A percentile compares a stretch with the other conserved stretches of the same genome.
These are phyloP conservation scores for Spea multiplicata DNA, from an alignment of 2,113 vertebrate genomes.

Conservation along the genomic window DNA sequence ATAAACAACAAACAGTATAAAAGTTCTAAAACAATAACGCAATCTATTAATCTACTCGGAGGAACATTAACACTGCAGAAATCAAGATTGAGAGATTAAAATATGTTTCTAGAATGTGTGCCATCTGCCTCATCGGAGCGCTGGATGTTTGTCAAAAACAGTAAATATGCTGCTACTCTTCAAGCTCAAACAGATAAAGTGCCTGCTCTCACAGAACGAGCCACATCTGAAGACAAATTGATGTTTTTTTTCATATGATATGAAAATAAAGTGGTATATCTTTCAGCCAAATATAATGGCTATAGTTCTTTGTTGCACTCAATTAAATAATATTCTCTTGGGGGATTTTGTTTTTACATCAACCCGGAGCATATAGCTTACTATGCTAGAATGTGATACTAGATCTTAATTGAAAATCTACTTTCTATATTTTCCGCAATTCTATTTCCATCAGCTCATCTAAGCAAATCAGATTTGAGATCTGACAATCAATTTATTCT, in stretches of 20 bases:
- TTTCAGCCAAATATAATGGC: background rate
- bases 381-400: background rate
- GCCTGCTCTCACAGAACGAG: background rate
- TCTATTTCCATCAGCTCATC: too few species aligned
- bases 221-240: background rate
- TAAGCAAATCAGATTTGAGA: too few species aligned
- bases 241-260: background rate
- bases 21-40: conserved; percentile 1
- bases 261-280: background rate
- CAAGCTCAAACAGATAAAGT: background rate
- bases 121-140: conserved; percentile 11
- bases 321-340: background rate
- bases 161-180: background rate
- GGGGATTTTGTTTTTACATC: background rate
- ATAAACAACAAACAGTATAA: conserved; percentile 9
- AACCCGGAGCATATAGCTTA: background rate
- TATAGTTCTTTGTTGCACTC: background rate
- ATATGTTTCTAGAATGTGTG: conserved; percentile 22
- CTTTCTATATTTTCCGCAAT: too few species aligned
- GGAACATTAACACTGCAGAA: conserved; percentile 6
- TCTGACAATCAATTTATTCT: too few species aligned
- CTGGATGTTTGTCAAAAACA: conserved; percentile 12
- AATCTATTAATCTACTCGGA: background rate
- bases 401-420: background rate
- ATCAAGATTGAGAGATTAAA: conserved; percentile 18